Conservation (phyloP, 2,797 vertebrate species). For the Pseudomugil tenellus region DNA sequence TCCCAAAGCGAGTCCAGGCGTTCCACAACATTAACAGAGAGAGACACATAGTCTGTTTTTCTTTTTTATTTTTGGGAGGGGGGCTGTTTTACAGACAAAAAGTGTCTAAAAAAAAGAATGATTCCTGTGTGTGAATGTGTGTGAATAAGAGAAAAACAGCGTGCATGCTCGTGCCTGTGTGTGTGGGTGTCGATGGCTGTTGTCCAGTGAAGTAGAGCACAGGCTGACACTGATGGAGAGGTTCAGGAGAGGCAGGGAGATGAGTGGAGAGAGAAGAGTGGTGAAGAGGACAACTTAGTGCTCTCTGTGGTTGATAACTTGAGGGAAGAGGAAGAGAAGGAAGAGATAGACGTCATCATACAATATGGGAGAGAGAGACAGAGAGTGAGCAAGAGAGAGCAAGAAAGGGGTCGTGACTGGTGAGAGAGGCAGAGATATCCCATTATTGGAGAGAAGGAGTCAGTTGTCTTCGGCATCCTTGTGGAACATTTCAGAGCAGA, state of each 20-base stretch:
- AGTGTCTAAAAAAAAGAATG: slow-evolving; percentile 65
- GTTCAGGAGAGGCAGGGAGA: slow-evolving; percentile 62
- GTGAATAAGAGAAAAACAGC: slow-evolving; percentile 47
- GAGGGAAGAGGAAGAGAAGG: slow-evolving; percentile 48
- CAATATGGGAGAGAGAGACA: slow-evolving; percentile 46
- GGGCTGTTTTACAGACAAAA: slow-evolving; percentile 40
- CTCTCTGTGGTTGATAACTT: slow-evolving; percentile 70
- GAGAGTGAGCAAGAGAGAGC: slow-evolving; percentile 16
- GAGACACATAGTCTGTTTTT: slow-evolving; percentile 24
- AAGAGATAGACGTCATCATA: slow-evolving; percentile 58
- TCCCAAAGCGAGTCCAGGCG: slow-evolving; percentile 58
- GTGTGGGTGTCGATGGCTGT: slow-evolving; percentile 44
- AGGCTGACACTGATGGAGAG: slow-evolving; percentile 79
- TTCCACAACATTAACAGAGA: slow-evolving; percentile 74
- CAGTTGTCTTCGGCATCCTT: slow-evolving; percentile 59
- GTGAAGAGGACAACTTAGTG: slow-evolving; percentile 66
- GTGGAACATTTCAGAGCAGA: slow-evolving; percentile 52
- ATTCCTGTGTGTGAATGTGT: slow-evolving; percentile 54
- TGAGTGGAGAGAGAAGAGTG: slow-evolving; percentile 56
- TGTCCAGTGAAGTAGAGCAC: slow-evolving; percentile 69
- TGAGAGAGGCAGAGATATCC: slow-evolving; percentile 52
- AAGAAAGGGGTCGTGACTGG: slow-evolving; percentile 54
- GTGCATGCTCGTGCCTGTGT: slow-evolving; percentile 33
- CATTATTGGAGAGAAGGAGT: slow-evolving; percentile 60
- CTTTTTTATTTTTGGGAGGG: no score